Evolutionary conservation across 1,140 invertebrate species (phyloP).

Genomic region (Eumaeus atala): DNA sequence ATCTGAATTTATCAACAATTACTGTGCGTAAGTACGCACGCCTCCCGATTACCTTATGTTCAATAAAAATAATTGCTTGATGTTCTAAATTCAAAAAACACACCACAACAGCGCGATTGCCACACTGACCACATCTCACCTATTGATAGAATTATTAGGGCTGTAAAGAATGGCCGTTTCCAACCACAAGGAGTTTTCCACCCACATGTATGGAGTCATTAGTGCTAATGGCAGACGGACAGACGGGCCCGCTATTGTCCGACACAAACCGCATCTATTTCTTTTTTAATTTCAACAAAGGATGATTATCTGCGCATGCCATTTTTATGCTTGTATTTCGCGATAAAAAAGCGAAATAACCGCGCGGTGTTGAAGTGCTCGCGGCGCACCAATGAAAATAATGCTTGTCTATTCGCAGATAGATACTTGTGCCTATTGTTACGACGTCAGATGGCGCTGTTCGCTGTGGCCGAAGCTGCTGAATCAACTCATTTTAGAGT

Average conservation of each 20-base stretch:
- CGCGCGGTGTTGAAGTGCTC: too few relatives aligned
- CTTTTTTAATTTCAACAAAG: conserved; percentile 21
- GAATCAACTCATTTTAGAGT: too few relatives aligned
- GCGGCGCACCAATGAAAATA: too few relatives aligned
- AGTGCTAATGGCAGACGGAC: conserved; percentile 56
- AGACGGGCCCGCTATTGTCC: conserved; percentile 37
- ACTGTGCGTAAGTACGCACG: too few relatives aligned
- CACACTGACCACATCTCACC: conserved; percentile 51
- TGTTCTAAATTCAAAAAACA: background rate
- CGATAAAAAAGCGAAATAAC: too few relatives aligned
- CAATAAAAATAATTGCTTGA: background rate
- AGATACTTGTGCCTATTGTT: too few relatives aligned
- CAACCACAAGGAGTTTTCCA: conserved; percentile 51
- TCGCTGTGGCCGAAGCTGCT: too few relatives aligned
- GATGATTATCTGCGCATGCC: background rate
- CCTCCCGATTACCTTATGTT: too few relatives aligned
- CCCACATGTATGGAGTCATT: conserved; percentile 55
- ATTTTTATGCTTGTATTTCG: too few relatives aligned
- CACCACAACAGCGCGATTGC: conserved; percentile 33
- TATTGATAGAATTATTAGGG: conserved; percentile 66
- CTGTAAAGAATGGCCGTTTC: conserved; percentile 35
- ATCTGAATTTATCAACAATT: too few relatives aligned
- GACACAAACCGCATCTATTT: conserved; percentile 41
- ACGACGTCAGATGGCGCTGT: too few relatives aligned
- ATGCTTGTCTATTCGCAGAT: too few relatives aligned